Base-by-base conservation (phyloP, 2,888 invertebrate species). In the Apoderus coryli region DNA sequence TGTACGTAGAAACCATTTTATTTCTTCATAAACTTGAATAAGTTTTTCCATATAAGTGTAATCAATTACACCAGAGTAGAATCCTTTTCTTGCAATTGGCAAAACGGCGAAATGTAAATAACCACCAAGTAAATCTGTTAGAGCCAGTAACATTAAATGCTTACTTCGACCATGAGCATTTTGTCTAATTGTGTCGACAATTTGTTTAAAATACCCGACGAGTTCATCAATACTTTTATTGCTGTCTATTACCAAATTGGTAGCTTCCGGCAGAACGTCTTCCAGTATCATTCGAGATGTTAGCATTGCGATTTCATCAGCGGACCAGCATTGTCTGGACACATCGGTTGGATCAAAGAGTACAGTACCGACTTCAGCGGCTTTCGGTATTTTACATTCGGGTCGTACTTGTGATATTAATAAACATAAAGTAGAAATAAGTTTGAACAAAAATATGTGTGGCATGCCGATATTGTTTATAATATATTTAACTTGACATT, bases 21-120 rank as follows among this genome's bases (percentile, higher is more conserved):
- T 46, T 38, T 71, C 65, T 2, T 67, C 61, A 42, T 66, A 68
- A 4, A 72, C 58, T 24, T 64, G 54, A 36, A 63, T 63, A 2
- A 73, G 47, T 43, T 63, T 66, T n/a, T 61, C 46, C 12, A 68
- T 64, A 26, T 65, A 65, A 1, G 58, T 50, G 46, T 64, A 67
- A 22, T 65, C 60, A 2, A 74, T 55, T 7, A 62, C 60, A 1
- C 76, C 76, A 4, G 68, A 66, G 40, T 76, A 76, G 52, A 63
- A 76, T 0, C 69, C 63, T 26, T 64, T 60, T 44, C 67, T 70
- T 0, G 69, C 64, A 1, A 68, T 50, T 0, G 76, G 76, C 7
- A 75, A 45, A 6, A 70, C 58, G 49, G 67, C 66, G 25, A 62
- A 57, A 44, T 69, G 65, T 13, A 76, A 51, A 44, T 71, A 74